These are phyloP conservation scores for Xiphophorus maculatus DNA, from an alignment of 2,113 vertebrate species.

Conservation along the genomic window DNA sequence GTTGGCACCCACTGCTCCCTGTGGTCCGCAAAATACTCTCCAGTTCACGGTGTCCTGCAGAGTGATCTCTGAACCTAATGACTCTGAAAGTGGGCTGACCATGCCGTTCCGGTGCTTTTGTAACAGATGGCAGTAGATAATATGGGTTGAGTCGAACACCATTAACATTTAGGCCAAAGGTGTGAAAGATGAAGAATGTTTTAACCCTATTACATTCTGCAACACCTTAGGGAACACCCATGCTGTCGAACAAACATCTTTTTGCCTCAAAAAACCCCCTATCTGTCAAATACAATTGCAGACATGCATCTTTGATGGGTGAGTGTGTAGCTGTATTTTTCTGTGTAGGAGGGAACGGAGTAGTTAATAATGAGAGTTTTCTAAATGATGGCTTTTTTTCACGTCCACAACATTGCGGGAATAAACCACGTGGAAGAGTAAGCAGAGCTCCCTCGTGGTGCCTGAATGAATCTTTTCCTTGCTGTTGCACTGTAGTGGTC, in stretches of 20 bases:
- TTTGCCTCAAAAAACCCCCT: background rate
- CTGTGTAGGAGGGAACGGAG: constrained; percentile 8
- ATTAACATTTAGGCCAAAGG: constrained; percentile 23
- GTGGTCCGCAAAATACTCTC: constrained; percentile 28
- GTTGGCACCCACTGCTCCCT: constrained; percentile 32
- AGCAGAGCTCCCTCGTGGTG: constrained; percentile 80
- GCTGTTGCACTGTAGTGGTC: constrained; percentile 86
- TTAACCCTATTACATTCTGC: background rate
- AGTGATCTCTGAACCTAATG: constrained; percentile 45
- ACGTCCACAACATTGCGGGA: constrained; percentile 76
- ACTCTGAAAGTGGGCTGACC: constrained; percentile 38
- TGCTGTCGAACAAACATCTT: background rate
- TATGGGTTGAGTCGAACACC: constrained; percentile 5
- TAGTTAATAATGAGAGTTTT: constrained; percentile 74
- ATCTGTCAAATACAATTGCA: background rate
- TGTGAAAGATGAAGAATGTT: constrained; percentile 23
- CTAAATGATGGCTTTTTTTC: constrained; percentile 71
- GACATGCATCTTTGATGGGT: constrained; percentile 17
- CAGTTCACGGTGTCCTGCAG: constrained; percentile 28
- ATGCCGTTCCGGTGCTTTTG: constrained; percentile 19
- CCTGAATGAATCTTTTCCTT: constrained; percentile 86
- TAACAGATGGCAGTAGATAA: constrained; percentile 30
- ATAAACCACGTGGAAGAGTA: constrained; percentile 85
- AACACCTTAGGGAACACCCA: constrained; percentile 4
- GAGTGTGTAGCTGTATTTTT: constrained; percentile 1